These are phyloP conservation scores for Hydropotes inermis DNA, from an alignment of 2,113 vertebrate species.

Conservation along the genomic window DNA sequence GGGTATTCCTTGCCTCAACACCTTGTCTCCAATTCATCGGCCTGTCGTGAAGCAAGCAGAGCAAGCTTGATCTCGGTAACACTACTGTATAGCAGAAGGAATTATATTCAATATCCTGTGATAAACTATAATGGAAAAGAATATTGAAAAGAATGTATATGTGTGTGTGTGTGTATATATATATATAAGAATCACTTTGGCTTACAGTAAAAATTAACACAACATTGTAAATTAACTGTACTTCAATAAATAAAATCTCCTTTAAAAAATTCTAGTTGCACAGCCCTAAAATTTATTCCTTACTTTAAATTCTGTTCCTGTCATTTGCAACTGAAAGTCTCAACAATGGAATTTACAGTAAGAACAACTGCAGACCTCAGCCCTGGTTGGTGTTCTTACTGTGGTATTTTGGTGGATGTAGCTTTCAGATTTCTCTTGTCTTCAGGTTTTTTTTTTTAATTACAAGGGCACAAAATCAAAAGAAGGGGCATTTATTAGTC, in stretches of 20 bases:
- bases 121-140: neutral
- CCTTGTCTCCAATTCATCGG: neutral
- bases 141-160: neutral
- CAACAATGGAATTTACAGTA: neutral
- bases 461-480: conserved; percentile 70
- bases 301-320: neutral
- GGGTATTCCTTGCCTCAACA: neutral
- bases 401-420: neutral
- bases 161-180: neutral
- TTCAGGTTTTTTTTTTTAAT: conserved; percentile 66
- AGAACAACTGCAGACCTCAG: neutral
- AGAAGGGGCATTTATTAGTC: conserved; percentile 63
- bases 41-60: neutral
- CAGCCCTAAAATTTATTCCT: neutral
- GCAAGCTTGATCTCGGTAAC: neutral
- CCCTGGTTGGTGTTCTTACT: neutral
- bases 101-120: neutral
- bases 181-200: neutral
- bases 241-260: neutral
- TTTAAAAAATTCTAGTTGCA: neutral
- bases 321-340: neutral
- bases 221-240: neutral
- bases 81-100: neutral
- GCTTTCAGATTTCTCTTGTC: conserved; percentile 30
- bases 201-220: neutral